Evolutionary conservation across 1,140 invertebrate species (phyloP).

Genomic region (Lamellibrachia luymesi): DNA sequence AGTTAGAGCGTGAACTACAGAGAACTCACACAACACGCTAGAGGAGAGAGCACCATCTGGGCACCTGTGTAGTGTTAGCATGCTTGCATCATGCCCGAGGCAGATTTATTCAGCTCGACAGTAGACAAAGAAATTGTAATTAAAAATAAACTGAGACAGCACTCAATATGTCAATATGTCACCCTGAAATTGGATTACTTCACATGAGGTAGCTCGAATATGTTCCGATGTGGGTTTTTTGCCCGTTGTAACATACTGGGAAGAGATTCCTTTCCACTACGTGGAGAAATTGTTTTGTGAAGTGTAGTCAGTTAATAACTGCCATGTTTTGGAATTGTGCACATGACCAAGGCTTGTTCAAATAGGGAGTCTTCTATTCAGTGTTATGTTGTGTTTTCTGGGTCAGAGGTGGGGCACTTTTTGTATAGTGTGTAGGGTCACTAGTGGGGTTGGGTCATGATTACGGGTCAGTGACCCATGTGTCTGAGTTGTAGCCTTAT

Average conservation of each 20-base stretch:
- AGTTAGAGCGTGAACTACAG: neutral
- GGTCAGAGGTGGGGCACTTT: neutral
- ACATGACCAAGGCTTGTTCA: neutral
- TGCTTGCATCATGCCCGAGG: neutral
- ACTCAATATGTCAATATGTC: neutral
- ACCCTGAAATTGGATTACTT: neutral
- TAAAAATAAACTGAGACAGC: neutral
- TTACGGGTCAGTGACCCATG: neutral
- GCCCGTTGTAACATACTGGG: neutral
- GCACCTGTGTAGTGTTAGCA: neutral
- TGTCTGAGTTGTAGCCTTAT: no score
- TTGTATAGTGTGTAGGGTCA: neutral
- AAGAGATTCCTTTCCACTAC: neutral
- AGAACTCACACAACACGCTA: neutral
- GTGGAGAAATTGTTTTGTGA: neutral
- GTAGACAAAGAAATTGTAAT: neutral
- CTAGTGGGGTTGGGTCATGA: neutral
- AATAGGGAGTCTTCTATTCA: neutral
- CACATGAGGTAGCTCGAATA: neutral
- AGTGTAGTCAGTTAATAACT: neutral
- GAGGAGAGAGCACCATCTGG: neutral
- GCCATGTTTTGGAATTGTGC: neutral
- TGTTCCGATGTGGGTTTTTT: neutral
- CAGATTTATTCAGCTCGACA: neutral
- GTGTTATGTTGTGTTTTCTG: neutral